These are phyloP conservation scores for Parus major DNA, from an alignment of 2,113 vertebrate species.

Conservation along the genomic window DNA sequence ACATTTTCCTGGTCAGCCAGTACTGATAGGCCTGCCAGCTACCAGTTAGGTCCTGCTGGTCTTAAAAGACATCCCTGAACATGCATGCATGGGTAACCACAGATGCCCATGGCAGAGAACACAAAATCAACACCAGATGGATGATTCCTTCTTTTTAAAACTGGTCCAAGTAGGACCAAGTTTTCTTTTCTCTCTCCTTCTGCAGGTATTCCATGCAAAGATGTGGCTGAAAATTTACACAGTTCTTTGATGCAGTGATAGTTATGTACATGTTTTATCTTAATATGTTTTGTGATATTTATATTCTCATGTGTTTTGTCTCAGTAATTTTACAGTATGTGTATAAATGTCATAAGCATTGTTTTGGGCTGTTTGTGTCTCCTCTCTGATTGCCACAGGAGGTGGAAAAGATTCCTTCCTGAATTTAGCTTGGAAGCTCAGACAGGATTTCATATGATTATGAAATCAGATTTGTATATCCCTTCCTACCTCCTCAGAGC, in stretches of 20 bases:
- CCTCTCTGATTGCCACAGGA: neutral
- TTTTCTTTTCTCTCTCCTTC: neutral
- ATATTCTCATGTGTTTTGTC: neutral
- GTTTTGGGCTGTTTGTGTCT: neutral
- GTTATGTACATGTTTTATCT: neutral
- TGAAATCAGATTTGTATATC: neutral
- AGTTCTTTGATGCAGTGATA: neutral
- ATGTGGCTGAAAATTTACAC: neutral
- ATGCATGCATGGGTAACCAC: neutral
- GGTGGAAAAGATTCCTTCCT: neutral
- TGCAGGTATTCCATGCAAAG: neutral
- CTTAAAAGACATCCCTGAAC: neutral
- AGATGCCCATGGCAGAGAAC: neutral
- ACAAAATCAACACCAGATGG: neutral
- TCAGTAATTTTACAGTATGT: neutral
- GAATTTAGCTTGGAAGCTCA: neutral
- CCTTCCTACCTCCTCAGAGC: neutral
- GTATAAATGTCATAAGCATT: neutral
- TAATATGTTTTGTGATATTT: neutral
- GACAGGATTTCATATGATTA: neutral
- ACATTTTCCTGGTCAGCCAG: neutral
- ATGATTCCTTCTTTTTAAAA: neutral
- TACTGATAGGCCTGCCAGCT: neutral
- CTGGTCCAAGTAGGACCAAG: neutral
- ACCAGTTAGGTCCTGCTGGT: accelerated